Base-by-base conservation (phyloP, 2,888 invertebrate genomes). In the Polymixis flavicincta region DNA sequence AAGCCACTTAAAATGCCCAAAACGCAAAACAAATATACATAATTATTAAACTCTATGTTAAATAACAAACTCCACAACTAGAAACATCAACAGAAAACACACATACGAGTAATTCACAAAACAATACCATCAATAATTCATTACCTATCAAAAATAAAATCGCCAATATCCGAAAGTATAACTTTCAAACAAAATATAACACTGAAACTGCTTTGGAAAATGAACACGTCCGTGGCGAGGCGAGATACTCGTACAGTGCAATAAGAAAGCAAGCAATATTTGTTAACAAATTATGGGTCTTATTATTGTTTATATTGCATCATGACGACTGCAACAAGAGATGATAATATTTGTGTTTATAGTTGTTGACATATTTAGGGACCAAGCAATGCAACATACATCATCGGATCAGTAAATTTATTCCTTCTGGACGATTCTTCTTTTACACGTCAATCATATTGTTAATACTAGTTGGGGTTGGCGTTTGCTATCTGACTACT, bases 111-210 rank as follows among this genome's bases (percentile, higher is more conserved):
- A 82, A 45, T 59, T 69, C 74, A 84, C 61, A 60, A 25, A 67
- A 22, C 55, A 57, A 63, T 37, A 55, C 69, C 6, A 74, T 57
- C 57, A 75, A 82, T 82, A 82, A 80, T 69, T 74, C 63, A 75
- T 80, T 80, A 75, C 84, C 71, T 70, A 60, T 57, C 52, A 50
- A 73, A 84, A 59, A 19, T 57, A 60, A 71, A 83, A 60, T 67
- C 5, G 37, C 17, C 55, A 32, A 37, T 67, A 63, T 22, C 11
- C 25, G 52, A 52, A 54, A 63, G 57, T 67, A 59, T 42, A 74
- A 79, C 65, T 83, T 66, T 55, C 5, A 52, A 83, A 65, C 52
- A 42, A 71, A 57, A 65, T 50, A 22, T 42, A 1, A 60, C 50
- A 71, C 73, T 61, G 52, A 17, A 63, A 67, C 48, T 45, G 19